Evolutionary conservation across 2,113 vertebrate species (phyloP).

Genomic region (Leptosomus discolor): DNA sequence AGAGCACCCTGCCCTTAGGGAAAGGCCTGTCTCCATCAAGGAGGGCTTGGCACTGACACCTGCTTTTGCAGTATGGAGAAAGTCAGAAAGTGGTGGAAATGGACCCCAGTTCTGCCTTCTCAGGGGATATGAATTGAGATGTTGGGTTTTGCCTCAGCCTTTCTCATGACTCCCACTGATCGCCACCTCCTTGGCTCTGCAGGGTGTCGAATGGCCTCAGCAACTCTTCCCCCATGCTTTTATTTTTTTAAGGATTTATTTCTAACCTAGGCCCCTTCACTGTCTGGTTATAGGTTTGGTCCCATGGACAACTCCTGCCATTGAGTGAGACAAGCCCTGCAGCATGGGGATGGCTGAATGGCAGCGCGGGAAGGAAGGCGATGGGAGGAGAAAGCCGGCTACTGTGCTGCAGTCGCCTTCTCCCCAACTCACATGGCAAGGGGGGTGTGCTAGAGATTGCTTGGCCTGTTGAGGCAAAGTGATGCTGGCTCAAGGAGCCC

Average conservation of each 20-base stretch:
- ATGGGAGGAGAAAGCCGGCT: background rate
- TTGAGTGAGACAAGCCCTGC: background rate
- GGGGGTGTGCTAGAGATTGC: background rate
- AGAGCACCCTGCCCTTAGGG: background rate
- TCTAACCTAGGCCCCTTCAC: background rate
- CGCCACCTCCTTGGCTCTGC: rapidly evolving
- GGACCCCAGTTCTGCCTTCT: background rate
- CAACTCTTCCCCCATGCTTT: rapidly evolving
- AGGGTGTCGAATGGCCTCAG: background rate
- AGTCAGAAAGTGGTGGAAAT: background rate
- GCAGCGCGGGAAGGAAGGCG: rapidly evolving
- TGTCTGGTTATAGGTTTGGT: background rate
- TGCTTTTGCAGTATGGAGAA: background rate
- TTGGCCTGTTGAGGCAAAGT: rapidly evolving
- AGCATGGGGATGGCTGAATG: rapidly evolving
- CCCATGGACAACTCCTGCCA: background rate
- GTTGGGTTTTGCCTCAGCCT: background rate
- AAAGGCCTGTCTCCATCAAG: background rate
- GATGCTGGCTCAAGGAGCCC: background rate
- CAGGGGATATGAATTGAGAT: background rate
- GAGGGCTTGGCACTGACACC: background rate
- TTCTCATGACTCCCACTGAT: rapidly evolving
- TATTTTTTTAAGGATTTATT: background rate
- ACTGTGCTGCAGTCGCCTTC: background rate
- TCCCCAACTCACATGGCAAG: rapidly evolving